These are phyloP conservation scores for Malurus leucopterus DNA, from an alignment of 2,797 vertebrate species.

Conservation along the genomic window DNA sequence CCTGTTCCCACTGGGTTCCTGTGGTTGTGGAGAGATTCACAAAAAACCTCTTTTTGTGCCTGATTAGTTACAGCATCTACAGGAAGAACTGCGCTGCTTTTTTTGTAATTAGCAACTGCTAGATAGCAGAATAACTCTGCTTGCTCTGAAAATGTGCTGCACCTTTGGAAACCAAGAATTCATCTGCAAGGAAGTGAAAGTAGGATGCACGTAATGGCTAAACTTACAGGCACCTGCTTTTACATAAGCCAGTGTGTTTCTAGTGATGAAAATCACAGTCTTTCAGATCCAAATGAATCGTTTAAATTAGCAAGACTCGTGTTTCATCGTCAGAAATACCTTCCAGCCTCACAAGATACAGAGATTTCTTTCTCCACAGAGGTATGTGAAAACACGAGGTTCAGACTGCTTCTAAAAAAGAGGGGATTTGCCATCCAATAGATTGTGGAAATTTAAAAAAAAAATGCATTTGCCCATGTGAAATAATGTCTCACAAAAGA, in stretches of 20 bases:
- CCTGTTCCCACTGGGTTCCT: background rate
- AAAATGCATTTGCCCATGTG: background rate
- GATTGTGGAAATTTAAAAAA: background rate
- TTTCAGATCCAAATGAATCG: background rate
- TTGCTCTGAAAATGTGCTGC: background rate
- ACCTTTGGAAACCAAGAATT: slow-evolving; percentile 19
- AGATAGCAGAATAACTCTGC: background rate
- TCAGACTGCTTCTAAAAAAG: background rate
- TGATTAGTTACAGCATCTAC: background rate
- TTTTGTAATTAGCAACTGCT: background rate
- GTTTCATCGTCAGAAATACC: background rate
- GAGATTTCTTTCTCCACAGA: background rate
- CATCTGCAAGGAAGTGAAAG: background rate
- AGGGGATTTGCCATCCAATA: background rate
- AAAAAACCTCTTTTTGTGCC: background rate
- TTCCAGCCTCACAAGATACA: background rate
- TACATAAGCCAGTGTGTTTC: background rate
- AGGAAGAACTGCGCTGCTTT: background rate
- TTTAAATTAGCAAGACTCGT: background rate
- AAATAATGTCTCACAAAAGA: background rate
- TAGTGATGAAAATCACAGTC: background rate
- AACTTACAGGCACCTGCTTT: background rate
- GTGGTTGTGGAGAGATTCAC: background rate
- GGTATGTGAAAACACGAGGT: background rate
- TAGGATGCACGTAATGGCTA: background rate